Percentiles rank a stretch among this genome's conserved stretches.
Evolutionary conservation across 2,797 vertebrate genomes (phyloP).

Genomic region (Centroberyx gerrardi): DNA sequence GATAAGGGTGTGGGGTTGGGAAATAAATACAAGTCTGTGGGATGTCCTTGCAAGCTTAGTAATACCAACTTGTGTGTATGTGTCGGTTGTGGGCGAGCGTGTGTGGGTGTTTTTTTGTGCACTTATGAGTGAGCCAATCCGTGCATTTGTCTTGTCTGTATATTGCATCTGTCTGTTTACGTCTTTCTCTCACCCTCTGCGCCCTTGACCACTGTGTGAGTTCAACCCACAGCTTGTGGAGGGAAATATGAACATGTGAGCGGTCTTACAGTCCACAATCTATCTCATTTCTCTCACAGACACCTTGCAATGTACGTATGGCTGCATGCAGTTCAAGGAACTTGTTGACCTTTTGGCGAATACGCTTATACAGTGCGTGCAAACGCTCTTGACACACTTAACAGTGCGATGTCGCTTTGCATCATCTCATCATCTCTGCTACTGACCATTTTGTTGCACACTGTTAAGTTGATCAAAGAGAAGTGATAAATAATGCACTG

Average conservation of each 20-base stretch:
- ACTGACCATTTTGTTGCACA: neutral
- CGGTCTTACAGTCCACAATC: neutral
- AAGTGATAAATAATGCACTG: slow-evolving; percentile 17
- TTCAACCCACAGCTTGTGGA: slow-evolving; percentile 15
- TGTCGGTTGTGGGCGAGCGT: neutral
- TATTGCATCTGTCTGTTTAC: slow-evolving; percentile 12
- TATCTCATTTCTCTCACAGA: neutral
- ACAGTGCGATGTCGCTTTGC: slow-evolving; percentile 29
- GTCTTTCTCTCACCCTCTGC: neutral
- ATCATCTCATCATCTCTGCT: slow-evolving; percentile 29
- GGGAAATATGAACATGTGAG: slow-evolving; percentile 11
- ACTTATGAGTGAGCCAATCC: neutral
- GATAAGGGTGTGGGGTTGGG: slow-evolving; percentile 6
- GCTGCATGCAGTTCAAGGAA: slow-evolving; percentile 44
- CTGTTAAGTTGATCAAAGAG: slow-evolving; percentile 4
- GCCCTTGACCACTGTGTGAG: slow-evolving; percentile 10
- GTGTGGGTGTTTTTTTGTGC: neutral
- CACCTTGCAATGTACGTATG: slow-evolving; percentile 6
- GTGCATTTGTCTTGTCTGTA: neutral
- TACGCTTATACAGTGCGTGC: slow-evolving; percentile 50
- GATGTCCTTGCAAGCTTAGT: slow-evolving; percentile 3
- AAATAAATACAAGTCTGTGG: slow-evolving; percentile 17
- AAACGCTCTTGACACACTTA: slow-evolving; percentile 33
- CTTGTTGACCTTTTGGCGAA: slow-evolving; percentile 64
- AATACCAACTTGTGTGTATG: neutral